Percentiles rank a stretch among this genome's conserved stretches.
Evolutionary conservation across 2,113 vertebrate species (phyloP).

Genomic region (Bothrops jararaca): DNA sequence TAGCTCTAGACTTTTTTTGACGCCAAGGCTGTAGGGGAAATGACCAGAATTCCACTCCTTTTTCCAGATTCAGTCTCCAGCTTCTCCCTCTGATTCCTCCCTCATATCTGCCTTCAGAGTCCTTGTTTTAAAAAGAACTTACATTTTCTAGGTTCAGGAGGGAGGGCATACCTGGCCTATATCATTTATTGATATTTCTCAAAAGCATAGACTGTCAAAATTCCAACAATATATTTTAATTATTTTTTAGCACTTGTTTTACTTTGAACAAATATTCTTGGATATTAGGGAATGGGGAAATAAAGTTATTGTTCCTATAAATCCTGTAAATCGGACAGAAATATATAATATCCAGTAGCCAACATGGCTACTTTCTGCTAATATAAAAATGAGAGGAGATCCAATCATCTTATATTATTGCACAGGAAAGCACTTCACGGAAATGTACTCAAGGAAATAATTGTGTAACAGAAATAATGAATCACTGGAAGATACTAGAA

Average conservation of each 20-base stretch:
- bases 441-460: background rate
- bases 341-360: background rate
- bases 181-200: background rate
- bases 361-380: background rate
- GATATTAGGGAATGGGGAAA: background rate
- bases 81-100: background rate
- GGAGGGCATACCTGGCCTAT: background rate
- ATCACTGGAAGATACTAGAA: background rate
- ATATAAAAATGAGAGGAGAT: background rate
- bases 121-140: background rate
- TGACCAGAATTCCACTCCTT: background rate
- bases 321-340: background rate
- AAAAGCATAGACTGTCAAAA: background rate
- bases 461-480: background rate
- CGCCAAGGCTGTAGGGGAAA: background rate
- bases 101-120: background rate
- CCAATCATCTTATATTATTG: background rate
- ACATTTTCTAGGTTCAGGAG: background rate
- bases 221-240: background rate
- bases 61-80: background rate
- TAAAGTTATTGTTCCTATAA: background rate
- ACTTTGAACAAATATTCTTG: background rate
- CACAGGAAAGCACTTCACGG: background rate
- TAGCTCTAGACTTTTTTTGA: background rate
- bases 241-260: background rate